Evolutionary conservation across 2,113 vertebrate genomes (phyloP), one percentile per base, ranked within the genome.

Genomic region (Psettodes erumei): DNA sequence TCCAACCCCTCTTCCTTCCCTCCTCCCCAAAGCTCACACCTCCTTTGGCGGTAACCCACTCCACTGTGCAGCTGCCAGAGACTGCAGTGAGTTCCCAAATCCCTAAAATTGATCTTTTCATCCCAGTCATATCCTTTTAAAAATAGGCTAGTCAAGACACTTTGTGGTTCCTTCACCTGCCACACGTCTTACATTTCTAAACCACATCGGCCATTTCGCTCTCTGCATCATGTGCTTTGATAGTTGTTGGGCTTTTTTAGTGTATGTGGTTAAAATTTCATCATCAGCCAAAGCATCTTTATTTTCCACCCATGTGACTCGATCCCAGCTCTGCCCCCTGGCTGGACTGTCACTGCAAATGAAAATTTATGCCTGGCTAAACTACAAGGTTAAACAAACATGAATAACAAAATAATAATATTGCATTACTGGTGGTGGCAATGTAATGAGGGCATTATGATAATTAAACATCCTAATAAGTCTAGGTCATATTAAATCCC

Each of bases 391-490:
- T 83, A 84, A 79, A 77, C 38, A 73, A 83, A 81, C 66, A 72
- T 13, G 78, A 83, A 81, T 43, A 55, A 82, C 74, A 23, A 85
- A 86, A 86, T 75, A 47, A 78, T 47, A 47, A 63, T 16, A 43
- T 55, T 43, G 61, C 71, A 65, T 71, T 30, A 65, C 66, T 58
- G 56, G 37, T 32, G 23, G 51, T 30, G 23, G 27, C 60, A 42
- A 27, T 77, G 69, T 88, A 82, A 87, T 80, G 85, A 79, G 38
- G 74, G 59, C 84, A 91, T 90, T 87, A 87, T 75, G 76, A 88
- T 90, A 88, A 92, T 92, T 86, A 90, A 89, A 86, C 69, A 65
- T 60, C 63, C 58, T 83, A 91, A 91, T 88, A 81, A 84, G 81
- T 82, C 62, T 27, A 62, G 82, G 59, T 86, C 78, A 77, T 15